Conservation (phyloP, 2,113 vertebrate genomes). For the Oreochromis spilurus region DNA sequence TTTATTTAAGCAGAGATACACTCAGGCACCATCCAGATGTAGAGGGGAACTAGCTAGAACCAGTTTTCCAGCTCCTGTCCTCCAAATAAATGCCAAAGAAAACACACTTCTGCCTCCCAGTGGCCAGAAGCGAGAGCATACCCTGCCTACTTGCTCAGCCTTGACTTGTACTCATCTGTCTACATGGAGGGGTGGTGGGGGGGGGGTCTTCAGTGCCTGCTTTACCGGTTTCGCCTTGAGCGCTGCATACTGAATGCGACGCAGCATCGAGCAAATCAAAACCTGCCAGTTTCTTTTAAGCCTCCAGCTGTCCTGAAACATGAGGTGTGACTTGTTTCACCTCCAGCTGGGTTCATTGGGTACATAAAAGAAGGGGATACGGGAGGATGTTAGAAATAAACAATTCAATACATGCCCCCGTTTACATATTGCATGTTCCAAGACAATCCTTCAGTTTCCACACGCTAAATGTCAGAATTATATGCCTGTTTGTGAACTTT, state of each 20-base stretch:
- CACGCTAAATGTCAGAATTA: background rate
- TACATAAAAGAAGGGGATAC: background rate
- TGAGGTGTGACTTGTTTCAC: background rate
- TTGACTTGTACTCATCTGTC: background rate
- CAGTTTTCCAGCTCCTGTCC: background rate
- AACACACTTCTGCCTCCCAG: constrained; percentile 43
- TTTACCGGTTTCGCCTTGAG: background rate
- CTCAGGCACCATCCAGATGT: background rate
- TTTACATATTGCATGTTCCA: background rate
- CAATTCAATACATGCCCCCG: background rate
- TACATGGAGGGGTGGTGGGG: background rate
- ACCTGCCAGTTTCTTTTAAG: background rate
- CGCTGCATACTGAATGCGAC: background rate
- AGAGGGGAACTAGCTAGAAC: background rate
- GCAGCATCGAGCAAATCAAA: background rate
- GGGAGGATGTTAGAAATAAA: background rate
- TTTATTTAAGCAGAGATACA: background rate
- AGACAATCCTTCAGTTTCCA: background rate
- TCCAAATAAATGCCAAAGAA: background rate
- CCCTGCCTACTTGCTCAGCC: background rate
- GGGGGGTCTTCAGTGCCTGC: background rate
- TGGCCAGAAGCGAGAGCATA: background rate
- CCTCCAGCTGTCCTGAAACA: background rate
- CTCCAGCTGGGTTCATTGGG: background rate
- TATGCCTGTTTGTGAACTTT: background rate